Percentiles rank a stretch among this genome's conserved stretches.
Conservation (phyloP, 2,888 invertebrate genomes). For the Drosophila koepferae region DNA sequence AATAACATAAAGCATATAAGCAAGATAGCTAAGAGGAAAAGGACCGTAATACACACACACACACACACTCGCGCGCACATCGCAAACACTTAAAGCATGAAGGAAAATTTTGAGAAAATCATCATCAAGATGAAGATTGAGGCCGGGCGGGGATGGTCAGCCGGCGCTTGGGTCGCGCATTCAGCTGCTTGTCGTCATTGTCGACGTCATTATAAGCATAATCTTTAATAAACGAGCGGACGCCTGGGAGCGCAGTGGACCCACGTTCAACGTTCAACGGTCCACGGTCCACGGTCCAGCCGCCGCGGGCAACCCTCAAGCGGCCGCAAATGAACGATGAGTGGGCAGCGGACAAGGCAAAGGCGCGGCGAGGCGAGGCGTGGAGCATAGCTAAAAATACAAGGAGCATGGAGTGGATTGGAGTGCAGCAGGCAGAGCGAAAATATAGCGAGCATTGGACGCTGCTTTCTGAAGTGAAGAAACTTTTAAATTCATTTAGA, state of each 20-base stretch:
- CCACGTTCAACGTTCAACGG: background rate
- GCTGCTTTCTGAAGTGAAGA: constrained; percentile 74
- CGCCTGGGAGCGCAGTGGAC: constrained; percentile 49
- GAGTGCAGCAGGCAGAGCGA: background rate
- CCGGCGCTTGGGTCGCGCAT: constrained; percentile 30
- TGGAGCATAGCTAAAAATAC: constrained; percentile 3
- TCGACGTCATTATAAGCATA: constrained; percentile 80
- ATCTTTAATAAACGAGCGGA: constrained; percentile 79
- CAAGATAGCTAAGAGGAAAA: constrained; percentile 37
- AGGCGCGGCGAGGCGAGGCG: background rate
- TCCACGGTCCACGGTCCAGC: constrained; percentile 21
- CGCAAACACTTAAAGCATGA: constrained; percentile 25
- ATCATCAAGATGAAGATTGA: constrained; percentile 70
- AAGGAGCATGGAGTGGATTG: background rate
- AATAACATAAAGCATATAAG: constrained; percentile 52
- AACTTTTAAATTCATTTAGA: constrained; percentile 81
- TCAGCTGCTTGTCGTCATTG: constrained; percentile 76
- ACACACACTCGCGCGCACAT: background rate
- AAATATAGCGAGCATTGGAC: background rate
- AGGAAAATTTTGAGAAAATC: constrained; percentile 70
- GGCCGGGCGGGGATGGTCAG: constrained; percentile 7
- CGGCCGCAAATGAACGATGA: constrained; percentile 63
- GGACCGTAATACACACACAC: constrained; percentile 8
- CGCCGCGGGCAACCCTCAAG: constrained; percentile 68
- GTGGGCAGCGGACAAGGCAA: constrained; percentile 23